phyloP scores from a whole-genome alignment of 2,797 vertebrate genomes.

The Mus spretus region DNA sequence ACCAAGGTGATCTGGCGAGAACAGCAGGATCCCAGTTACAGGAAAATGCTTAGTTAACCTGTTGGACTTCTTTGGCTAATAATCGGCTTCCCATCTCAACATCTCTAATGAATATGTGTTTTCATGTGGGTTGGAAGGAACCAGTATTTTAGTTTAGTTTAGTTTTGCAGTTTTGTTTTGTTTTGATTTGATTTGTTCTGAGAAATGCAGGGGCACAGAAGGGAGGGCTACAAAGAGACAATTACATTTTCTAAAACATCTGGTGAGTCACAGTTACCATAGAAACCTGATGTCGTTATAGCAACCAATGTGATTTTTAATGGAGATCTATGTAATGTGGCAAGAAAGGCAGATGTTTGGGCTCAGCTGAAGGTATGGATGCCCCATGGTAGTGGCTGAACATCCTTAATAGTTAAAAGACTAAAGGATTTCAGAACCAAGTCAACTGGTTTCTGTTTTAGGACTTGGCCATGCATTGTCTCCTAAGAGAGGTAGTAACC shows the following conservation, averaged over 20 bases:
- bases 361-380: not conserved
- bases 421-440: not conserved
- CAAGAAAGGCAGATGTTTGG: not conserved
- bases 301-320: not conserved
- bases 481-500: not conserved
- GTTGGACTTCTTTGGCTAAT: not conserved
- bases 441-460: not conserved
- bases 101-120: not conserved
- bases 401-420: not conserved
- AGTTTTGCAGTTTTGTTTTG: not conserved
- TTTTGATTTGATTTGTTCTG: not conserved
- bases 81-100: not conserved
- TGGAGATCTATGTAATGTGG: not conserved
- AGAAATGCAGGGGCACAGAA: not conserved
- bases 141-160: not conserved
- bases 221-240: not conserved
- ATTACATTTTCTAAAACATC: not conserved
- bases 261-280: not conserved
- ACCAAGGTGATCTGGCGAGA: not conserved
- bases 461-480: not conserved
- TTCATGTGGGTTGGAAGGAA: not conserved
- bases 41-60: not conserved
- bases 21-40: not conserved
- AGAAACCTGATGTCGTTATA: not conserved
- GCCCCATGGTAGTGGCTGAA: not conserved